Conservation (phyloP, 2,113 vertebrate genomes). For the Madoqua kirkii region DNA sequence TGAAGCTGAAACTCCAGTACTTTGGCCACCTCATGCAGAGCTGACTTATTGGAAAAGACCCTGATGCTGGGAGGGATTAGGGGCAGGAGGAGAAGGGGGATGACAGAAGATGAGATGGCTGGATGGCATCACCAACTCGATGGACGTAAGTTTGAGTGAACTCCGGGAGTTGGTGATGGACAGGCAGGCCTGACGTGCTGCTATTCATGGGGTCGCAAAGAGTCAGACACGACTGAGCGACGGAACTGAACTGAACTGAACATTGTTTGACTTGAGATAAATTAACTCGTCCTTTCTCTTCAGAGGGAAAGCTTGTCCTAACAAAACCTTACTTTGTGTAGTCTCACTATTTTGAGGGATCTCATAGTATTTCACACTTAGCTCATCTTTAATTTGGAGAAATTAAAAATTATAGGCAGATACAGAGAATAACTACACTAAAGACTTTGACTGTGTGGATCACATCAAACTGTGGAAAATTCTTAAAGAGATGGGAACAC, state of each 20-base stretch:
- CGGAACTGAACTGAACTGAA: too few relatives aligned
- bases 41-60: too few relatives aligned
- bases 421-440: background rate
- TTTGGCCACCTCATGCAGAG: too few relatives aligned
- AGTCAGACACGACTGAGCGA: fast-evolving
- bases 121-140: too few relatives aligned
- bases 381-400: background rate
- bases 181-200: too few relatives aligned
- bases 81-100: too few relatives aligned
- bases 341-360: background rate
- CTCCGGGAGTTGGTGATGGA: too few relatives aligned
- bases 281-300: background rate
- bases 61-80: too few relatives aligned
- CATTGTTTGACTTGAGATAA: background rate
- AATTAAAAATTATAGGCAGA: background rate
- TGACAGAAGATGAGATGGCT: too few relatives aligned
- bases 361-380: background rate
- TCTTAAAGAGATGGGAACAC: background rate
- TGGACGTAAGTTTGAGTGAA: too few relatives aligned
- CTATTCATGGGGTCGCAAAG: too few relatives aligned
- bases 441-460: background rate
- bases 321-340: background rate
- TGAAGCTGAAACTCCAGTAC: too few relatives aligned
- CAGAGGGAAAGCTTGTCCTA: background rate
- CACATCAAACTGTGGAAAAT: background rate